Evolutionary conservation across 37 sponge, comb jelly and placozoan genomes (phyloP), one percentile per base, ranked within the genome.

Genomic region (Diacarnus erythraeanus): DNA sequence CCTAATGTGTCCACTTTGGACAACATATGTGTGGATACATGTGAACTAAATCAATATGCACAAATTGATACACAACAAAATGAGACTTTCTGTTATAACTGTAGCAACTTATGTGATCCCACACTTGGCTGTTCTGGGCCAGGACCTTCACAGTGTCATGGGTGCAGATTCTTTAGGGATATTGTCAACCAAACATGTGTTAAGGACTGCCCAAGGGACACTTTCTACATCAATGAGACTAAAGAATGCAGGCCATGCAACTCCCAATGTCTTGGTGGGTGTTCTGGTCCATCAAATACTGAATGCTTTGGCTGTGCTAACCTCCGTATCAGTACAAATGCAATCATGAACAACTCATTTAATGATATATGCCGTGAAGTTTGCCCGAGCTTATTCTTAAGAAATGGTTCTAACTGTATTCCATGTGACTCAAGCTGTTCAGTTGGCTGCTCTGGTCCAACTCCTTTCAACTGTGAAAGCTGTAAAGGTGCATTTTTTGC

Each of bases 251-350:
- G 71, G 1, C 85, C 85, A 0, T 92, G 92, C 41, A 30, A 84
- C 29, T 18, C 0, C 3, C 85, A 87, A 78, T 92, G 92, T 57
- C 42, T 54, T 17, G 47, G 31, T 30, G 88, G 85, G n/a, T 92
- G 92, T 44, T 63, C 18, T 57, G 92, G 92, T 27, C 78, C 88
- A 9, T 42, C 57, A 0, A 23, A 88, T 21, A 36, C 81, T 0
- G 87, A 92, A 22, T 92, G 92, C 75, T 37, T 66, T 21, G 35
- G 30, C 0, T 92, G 92, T 34, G 18, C n/a, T 0, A 84, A 92
- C 43, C 21, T 86, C n/a, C n/a, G 47, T 0, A 37, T 86, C 1
- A 30, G 74, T n/a, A 25, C 35, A 9, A 51, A 34, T 38, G 38
- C 34, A 2, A 57, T 77, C 1, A 54, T 30, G 10, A 9, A n/a